phyloP scores from a whole-genome alignment of 2,888 invertebrate genomes.

The Apamea monoglypha region DNA sequence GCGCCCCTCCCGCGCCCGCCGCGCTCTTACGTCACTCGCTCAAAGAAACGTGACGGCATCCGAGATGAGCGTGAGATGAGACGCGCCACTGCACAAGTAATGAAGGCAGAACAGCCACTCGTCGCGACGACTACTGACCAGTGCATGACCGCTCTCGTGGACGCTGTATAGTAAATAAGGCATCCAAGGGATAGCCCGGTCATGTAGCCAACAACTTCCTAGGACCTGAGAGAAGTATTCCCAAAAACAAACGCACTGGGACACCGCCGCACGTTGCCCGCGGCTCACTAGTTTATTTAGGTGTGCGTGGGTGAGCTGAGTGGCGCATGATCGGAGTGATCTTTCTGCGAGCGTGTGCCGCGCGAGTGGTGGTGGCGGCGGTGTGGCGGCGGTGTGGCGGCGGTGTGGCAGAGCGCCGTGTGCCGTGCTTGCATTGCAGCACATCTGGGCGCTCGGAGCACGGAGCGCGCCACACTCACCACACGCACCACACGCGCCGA shows the following conservation, averaged over 20 bases:
- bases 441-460: neutral
- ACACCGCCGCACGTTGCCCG: neutral
- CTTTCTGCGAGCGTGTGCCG: neutral
- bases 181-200: neutral
- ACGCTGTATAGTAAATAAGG: neutral
- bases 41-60: constrained; percentile 46
- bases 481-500: neutral
- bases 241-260: neutral
- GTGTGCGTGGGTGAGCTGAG: neutral
- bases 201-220: neutral
- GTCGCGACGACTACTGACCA: neutral
- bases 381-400: neutral
- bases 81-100: constrained; percentile 1
- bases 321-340: neutral
- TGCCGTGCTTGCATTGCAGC: neutral
- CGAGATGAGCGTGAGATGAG: constrained; percentile 55
- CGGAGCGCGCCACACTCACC: neutral
- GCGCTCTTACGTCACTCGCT: constrained; percentile 51
- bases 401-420: neutral
- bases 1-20: neutral
- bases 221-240: neutral
- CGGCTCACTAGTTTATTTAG: too few species aligned
- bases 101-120: constrained; percentile 10
- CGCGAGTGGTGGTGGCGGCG: too few species aligned
- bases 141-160: neutral